Conservation (phyloP, 2,888 invertebrate species). For the Scrobipalpa atriplicella region DNA sequence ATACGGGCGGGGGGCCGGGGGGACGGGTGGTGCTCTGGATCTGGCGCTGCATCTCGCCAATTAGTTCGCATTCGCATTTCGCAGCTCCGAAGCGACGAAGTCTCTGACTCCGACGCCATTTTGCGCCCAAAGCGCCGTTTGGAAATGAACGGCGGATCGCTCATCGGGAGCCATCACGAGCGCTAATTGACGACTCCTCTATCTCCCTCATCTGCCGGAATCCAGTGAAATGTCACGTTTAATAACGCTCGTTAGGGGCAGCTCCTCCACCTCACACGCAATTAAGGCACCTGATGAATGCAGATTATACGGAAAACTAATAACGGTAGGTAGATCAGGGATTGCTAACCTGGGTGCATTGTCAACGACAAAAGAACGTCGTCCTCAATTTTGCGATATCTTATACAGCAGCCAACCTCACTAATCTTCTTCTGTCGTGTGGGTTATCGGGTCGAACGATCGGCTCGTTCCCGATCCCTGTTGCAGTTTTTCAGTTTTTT, state of each 20-base stretch:
- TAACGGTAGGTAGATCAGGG: not conserved
- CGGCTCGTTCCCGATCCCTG: no score
- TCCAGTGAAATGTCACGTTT: constrained; percentile 32
- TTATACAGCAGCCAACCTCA: no score
- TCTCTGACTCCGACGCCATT: constrained; percentile 41
- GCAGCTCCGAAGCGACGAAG: constrained; percentile 35
- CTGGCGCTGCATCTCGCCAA: constrained; percentile 50
- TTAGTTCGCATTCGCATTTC: constrained; percentile 48
- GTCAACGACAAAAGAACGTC: not conserved
- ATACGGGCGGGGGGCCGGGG: not conserved
- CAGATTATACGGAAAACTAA: constrained; percentile 18
- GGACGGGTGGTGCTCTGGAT: constrained; percentile 21
- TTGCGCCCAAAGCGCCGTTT: constrained; percentile 43
- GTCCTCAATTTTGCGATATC: not conserved
- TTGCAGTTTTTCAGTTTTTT: no score
- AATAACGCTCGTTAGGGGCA: constrained; percentile 36
- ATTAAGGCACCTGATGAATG: constrained; percentile 27
- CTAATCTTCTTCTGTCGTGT: no score
- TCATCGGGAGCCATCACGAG: constrained; percentile 44
- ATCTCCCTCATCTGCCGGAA: constrained; percentile 37
- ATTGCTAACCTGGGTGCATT: not conserved
- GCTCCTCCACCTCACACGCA: constrained; percentile 33
- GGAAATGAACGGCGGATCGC: constrained; percentile 43
- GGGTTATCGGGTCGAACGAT: no score
- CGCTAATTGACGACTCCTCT: constrained; percentile 45